Percentiles rank a stretch among this genome's conserved stretches.
phyloP scores from a whole-genome alignment of 1,140 invertebrate genomes.

The Phocides pigmalion region DNA sequence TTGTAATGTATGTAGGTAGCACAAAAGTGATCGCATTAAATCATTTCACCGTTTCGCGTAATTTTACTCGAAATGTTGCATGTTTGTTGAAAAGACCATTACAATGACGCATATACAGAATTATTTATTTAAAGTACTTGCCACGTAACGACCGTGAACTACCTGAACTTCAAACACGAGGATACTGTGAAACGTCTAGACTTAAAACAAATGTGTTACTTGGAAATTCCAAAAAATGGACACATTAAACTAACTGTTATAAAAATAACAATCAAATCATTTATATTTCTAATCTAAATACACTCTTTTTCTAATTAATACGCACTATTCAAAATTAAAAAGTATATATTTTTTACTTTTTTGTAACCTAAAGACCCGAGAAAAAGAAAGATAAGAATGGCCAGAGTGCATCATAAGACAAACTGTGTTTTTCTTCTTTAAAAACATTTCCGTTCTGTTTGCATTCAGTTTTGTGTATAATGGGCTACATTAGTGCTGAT shows the following conservation, averaged over 20 bases:
- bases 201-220: constrained; percentile 7
- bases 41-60: constrained; percentile 4
- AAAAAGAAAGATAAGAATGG: no score
- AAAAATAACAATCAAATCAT: no score
- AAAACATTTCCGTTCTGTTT: no score
- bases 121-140: constrained; percentile 20
- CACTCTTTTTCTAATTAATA: background rate
- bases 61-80: constrained; percentile 15
- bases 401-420: no score
- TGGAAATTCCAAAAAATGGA: constrained; percentile 2
- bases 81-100: constrained; percentile 19
- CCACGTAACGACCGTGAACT: constrained; percentile 22
- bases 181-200: constrained; percentile 12
- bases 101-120: constrained; percentile 17
- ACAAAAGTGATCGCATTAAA: background rate
- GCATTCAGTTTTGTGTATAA: no score
- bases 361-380: no score
- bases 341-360: no score
- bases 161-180: constrained; percentile 15
- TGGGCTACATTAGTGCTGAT: no score
- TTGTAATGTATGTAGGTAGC: background rate
- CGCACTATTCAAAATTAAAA: no score
- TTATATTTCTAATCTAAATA: background rate
- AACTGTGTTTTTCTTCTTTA: no score
- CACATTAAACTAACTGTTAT: background rate